phyloP scores from a whole-genome alignment of 2,113 vertebrate genomes.

The Carassius gibelio region DNA sequence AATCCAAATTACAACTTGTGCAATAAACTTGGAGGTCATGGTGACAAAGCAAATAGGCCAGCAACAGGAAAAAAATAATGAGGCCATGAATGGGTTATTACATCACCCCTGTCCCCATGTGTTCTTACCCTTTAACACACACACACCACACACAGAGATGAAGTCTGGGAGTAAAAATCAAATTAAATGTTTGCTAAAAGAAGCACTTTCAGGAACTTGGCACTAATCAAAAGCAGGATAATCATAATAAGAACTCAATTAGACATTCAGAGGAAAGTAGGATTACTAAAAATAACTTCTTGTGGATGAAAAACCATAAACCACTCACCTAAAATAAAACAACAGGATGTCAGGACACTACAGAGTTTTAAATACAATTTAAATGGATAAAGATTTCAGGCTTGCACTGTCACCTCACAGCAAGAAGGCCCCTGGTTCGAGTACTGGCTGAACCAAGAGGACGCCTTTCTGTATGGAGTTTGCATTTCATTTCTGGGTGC shows the following conservation, averaged over 20 bases:
- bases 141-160: not conserved
- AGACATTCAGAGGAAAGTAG: not conserved
- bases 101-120: slow-evolving; percentile 15
- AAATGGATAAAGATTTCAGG: not conserved
- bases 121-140: not conserved
- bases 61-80: slow-evolving; percentile 1
- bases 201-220: too few species aligned
- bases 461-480: too few species aligned
- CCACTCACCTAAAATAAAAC: not conserved
- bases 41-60: not conserved
- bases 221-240: slow-evolving; percentile 12
- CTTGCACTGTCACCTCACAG: not conserved
- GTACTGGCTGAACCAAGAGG: too few species aligned
- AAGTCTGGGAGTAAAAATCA: not conserved
- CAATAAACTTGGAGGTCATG: not conserved
- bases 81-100: slow-evolving; percentile 20
- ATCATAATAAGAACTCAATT: slow-evolving; percentile 38
- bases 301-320: not conserved
- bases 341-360: not conserved
- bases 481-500: too few species aligned
- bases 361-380: not conserved
- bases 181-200: not conserved
- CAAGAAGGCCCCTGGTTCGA: too few species aligned
- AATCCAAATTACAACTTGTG: not conserved
- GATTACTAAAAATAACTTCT: slow-evolving; percentile 44